phyloP scores from a whole-genome alignment of 2,797 vertebrate species.

The Pseudochirops corinnae region DNA sequence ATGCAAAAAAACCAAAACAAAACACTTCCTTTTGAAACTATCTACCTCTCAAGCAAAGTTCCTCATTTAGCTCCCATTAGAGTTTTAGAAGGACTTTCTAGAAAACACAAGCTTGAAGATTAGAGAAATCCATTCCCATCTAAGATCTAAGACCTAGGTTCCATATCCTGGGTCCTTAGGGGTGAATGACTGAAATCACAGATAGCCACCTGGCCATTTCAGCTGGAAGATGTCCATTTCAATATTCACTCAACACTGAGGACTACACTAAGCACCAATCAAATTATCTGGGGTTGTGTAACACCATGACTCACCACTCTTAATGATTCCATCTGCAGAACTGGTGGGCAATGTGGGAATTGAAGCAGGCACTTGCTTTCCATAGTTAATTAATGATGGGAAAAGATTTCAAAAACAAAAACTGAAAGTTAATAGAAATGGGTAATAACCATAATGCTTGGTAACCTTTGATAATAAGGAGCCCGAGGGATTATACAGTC shows the following conservation, averaged over 20 bases:
- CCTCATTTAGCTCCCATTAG: constrained; percentile 4
- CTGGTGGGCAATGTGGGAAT: background rate
- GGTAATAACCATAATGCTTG: constrained; percentile 17
- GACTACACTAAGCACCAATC: background rate
- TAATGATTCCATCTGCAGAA: background rate
- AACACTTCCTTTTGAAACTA: background rate
- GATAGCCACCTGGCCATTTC: background rate
- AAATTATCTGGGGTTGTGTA: background rate
- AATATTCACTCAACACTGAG: background rate
- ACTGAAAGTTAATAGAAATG: background rate
- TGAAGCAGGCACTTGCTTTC: constrained; percentile 12
- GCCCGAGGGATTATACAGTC: background rate
- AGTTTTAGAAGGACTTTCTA: background rate
- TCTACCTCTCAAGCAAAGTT: background rate
- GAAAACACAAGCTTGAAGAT: background rate
- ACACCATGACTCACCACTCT: constrained; percentile 1
- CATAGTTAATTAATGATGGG: constrained; percentile 22
- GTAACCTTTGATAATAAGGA: background rate
- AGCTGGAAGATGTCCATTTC: background rate
- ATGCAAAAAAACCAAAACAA: background rate
- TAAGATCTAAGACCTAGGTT: background rate
- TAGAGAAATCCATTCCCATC: background rate
- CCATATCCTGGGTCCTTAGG: constrained; percentile 9
- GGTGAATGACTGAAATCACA: background rate
- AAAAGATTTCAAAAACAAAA: constrained; percentile 10